phyloP scores from a whole-genome alignment of 1,140 invertebrate species.

The Drosophila serrata region DNA sequence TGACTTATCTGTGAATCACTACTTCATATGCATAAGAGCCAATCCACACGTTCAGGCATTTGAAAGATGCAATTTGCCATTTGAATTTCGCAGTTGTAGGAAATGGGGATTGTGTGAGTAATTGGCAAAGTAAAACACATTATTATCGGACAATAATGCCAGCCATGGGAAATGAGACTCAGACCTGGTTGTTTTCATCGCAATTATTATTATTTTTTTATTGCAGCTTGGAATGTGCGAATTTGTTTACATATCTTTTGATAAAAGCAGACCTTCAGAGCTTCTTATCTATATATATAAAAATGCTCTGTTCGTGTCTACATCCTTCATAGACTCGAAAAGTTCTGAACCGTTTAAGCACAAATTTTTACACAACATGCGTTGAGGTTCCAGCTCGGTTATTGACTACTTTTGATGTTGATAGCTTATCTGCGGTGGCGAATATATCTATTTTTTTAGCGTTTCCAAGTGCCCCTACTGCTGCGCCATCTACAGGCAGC shows the following conservation, averaged over 20 bases:
- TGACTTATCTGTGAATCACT: conserved; percentile 44
- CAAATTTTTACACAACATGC: too few species aligned
- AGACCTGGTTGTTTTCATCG: conserved; percentile 1
- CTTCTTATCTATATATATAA: too few species aligned
- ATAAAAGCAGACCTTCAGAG: conserved; percentile 11
- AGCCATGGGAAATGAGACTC: conserved; percentile 34
- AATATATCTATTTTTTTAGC: too few species aligned
- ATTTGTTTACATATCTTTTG: background rate
- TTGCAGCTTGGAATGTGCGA: conserved; percentile 15
- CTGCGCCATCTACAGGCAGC: too few species aligned
- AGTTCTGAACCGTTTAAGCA: too few species aligned
- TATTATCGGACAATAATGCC: conserved; percentile 37
- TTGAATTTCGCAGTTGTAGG: conserved; percentile 65
- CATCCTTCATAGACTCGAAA: too few species aligned
- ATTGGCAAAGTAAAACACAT: conserved; percentile 55
- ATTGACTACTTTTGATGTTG: too few species aligned
- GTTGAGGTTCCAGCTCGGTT: too few species aligned
- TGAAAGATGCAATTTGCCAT: conserved; percentile 77
- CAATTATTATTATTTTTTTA: conserved; percentile 19
- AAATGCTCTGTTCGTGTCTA: too few species aligned
- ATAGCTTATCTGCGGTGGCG: too few species aligned
- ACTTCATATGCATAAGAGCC: conserved; percentile 47
- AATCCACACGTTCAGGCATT: conserved; percentile 58
- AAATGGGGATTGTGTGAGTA: conserved; percentile 61
- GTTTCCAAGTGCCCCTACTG: too few species aligned